Conservation (phyloP, 53 echinoderm and acorn worm species). For the Paracentrotus lividus region DNA sequence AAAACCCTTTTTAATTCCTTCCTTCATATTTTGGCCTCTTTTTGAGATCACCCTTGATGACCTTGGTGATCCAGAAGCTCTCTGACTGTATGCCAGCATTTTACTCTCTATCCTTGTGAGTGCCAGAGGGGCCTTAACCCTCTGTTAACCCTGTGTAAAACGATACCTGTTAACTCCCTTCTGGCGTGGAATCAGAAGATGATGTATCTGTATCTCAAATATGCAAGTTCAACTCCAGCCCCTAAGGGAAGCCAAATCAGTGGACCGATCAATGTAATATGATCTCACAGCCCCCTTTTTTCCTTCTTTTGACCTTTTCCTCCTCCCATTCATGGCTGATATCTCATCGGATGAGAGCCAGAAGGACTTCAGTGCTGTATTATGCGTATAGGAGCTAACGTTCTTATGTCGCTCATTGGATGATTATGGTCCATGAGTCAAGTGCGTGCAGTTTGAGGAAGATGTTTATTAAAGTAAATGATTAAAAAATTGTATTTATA, state of each 20-base stretch:
- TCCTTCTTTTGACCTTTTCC: constrained; percentile 14
- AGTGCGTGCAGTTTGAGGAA: neutral
- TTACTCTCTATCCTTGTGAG: neutral
- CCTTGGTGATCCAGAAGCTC: constrained; percentile 16
- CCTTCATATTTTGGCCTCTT: neutral
- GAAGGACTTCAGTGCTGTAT: neutral
- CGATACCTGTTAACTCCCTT: too few species aligned
- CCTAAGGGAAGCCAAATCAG: constrained; percentile 26
- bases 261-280: constrained; percentile 43
- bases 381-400: neutral
- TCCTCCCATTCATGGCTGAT: constrained; percentile 29
- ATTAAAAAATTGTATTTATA: neutral
- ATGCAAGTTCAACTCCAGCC: constrained; percentile 27
- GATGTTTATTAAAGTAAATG: neutral
- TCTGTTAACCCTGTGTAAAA: too few species aligned
- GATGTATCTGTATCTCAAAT: constrained; percentile 44
- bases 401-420: neutral
- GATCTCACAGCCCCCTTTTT: constrained; percentile 54
- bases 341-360: neutral
- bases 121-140: too few species aligned
- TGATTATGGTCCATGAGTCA: neutral
- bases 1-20: neutral
- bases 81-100: neutral
- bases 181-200: too few species aligned
- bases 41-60: constrained; percentile 4